A percentile compares a stretch with the other conserved stretches of the same genome.
Conservation (phyloP, 2,797 vertebrate genomes). For the Chiroxiphia lanceolata region DNA sequence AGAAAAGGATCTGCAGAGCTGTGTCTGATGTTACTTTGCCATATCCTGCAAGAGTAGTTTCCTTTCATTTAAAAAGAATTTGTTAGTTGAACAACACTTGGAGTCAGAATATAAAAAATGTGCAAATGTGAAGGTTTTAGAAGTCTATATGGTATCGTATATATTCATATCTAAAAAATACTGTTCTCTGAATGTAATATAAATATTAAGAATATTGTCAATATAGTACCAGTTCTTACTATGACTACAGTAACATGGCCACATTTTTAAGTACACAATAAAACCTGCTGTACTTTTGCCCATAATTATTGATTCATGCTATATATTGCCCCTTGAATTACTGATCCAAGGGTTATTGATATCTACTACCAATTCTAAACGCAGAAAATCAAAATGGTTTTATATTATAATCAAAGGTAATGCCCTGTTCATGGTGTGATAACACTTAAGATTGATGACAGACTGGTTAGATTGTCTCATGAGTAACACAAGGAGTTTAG, state of each 20-base stretch:
- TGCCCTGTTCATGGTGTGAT: neutral
- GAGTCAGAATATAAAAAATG: neutral
- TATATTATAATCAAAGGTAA: neutral
- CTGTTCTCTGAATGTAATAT: neutral
- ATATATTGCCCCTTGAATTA: neutral
- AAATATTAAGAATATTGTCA: neutral
- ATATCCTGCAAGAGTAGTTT: neutral
- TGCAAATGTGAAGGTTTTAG: neutral
- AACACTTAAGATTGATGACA: neutral
- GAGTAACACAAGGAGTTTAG: neutral
- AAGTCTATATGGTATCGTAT: neutral
- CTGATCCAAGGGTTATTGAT: neutral
- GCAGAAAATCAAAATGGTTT: neutral
- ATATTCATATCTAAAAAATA: neutral
- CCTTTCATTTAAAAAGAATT: neutral
- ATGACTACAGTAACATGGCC: neutral
- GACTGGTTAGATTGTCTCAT: neutral
- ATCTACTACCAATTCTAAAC: neutral
- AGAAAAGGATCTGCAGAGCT: neutral
- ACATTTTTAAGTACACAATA: neutral
- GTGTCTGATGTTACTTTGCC: neutral
- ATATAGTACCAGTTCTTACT: neutral
- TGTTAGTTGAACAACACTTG: neutral
- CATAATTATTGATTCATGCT: neutral
- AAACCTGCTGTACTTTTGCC: neutral